phyloP scores from a whole-genome alignment of 2,888 invertebrate genomes.

The Ornithoptera alexandrae region DNA sequence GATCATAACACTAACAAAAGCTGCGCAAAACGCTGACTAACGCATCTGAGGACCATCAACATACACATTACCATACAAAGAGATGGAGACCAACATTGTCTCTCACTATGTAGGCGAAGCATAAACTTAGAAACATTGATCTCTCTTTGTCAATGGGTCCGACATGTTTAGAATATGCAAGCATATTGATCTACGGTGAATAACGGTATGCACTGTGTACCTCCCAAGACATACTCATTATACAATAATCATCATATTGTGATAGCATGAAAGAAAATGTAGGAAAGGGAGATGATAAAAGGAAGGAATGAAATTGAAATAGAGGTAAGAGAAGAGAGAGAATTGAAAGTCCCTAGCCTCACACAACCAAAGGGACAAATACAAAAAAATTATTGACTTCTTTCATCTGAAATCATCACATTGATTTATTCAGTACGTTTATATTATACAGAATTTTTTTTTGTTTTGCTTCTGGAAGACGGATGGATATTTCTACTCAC shows the following conservation, averaged over 20 bases:
- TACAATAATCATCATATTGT: constrained; percentile 20
- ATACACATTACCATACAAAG: constrained; percentile 29
- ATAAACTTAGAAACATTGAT: constrained; percentile 26
- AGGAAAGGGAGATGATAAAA: too few relatives aligned
- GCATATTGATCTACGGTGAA: constrained; percentile 11
- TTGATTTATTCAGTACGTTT: constrained; percentile 5
- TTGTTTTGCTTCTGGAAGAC: too few relatives aligned
- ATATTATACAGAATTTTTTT: too few relatives aligned
- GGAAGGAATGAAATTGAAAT: too few relatives aligned
- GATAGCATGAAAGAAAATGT: too few relatives aligned
- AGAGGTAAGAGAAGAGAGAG: too few relatives aligned
- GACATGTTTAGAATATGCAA: constrained; percentile 25
- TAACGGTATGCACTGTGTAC: constrained; percentile 24
- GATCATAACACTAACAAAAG: constrained; percentile 16
- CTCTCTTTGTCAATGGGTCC: constrained; percentile 13
- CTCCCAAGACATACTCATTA: constrained; percentile 23
- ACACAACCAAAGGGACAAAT: too few relatives aligned
- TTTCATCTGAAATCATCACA: constrained; percentile 7
- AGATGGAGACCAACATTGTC: constrained; percentile 25
- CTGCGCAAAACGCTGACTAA: constrained; percentile 4
- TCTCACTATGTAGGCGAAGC: constrained; percentile 28
- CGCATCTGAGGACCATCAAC: constrained; percentile 19
- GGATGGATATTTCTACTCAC: too few relatives aligned
- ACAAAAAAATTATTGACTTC: too few relatives aligned
- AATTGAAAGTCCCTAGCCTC: too few relatives aligned